Evolutionary conservation across 1,140 invertebrate species (phyloP).

Genomic region (Eurytemora carolleeae): DNA sequence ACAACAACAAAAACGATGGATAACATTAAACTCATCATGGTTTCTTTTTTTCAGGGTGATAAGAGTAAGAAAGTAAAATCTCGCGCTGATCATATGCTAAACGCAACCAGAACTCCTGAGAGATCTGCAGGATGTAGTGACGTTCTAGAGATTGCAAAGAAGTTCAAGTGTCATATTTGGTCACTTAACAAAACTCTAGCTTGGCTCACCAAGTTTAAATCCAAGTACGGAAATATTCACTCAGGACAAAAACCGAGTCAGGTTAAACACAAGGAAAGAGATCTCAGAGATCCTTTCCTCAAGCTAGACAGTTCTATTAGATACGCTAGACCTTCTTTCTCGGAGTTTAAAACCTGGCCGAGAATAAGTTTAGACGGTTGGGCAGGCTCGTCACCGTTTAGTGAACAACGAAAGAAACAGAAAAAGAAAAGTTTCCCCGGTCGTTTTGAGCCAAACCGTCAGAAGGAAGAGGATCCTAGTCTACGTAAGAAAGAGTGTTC

Average conservation of each 20-base stretch:
- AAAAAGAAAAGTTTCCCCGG: too few species aligned
- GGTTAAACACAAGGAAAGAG: background rate
- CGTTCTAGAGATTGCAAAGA: background rate
- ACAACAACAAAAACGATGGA: too few species aligned
- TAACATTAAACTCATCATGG: too few species aligned
- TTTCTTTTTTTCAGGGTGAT: background rate
- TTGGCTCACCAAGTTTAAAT: background rate
- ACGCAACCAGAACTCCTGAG: background rate
- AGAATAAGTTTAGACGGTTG: background rate
- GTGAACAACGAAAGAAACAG: background rate
- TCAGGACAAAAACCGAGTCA: background rate
- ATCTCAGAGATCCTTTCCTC: background rate
- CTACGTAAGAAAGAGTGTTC: background rate
- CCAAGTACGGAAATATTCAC: background rate
- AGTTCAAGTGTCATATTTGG: background rate
- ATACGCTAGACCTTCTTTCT: background rate
- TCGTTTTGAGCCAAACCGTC: too few species aligned
- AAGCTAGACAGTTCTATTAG: background rate
- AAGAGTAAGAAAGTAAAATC: background rate
- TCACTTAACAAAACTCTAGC: background rate
- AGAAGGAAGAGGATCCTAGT: too few species aligned
- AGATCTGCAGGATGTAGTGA: too few species aligned
- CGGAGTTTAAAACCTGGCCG: background rate
- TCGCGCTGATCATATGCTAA: background rate
- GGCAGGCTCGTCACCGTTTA: background rate